These are phyloP conservation scores for Ornithorhynchus anatinus DNA, from an alignment of 2,113 vertebrate genomes.

Conservation along the genomic window DNA sequence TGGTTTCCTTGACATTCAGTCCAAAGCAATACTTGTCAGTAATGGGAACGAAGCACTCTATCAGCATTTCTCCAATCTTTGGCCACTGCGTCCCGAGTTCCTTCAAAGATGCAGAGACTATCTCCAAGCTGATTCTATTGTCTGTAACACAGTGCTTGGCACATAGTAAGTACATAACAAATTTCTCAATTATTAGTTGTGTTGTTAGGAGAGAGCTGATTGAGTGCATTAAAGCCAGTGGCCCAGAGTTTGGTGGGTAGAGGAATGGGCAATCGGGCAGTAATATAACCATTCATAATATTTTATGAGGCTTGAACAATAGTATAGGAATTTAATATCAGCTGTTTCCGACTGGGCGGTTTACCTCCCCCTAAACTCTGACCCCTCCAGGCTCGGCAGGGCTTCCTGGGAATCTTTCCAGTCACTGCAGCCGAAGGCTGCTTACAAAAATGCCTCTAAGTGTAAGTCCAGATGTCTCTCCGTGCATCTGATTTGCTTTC, in stretches of 20 bases:
- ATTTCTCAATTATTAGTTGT: not conserved
- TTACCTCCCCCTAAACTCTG: slow-evolving; percentile 7
- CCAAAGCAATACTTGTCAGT: slow-evolving; percentile 11
- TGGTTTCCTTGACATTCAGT: not conserved
- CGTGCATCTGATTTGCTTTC: not conserved
- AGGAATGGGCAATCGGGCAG: slow-evolving; percentile 2
- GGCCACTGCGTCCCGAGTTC: slow-evolving; percentile 16
- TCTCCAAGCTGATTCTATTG: too few relatives aligned
- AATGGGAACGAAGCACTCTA: too few relatives aligned
- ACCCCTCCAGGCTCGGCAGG: not conserved
- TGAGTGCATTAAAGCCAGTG: not conserved
- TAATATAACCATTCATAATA: not conserved
- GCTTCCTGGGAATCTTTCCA: not conserved
- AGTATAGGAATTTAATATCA: too few relatives aligned
- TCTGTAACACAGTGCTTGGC: too few relatives aligned
- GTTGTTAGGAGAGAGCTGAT: not conserved
- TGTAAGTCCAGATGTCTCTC: not conserved
- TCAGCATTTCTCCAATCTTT: slow-evolving; percentile 22
- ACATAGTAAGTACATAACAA: too few relatives aligned
- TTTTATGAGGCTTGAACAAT: too few relatives aligned
- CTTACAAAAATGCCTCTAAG: not conserved
- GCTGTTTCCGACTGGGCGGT: not conserved
- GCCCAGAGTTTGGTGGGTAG: not conserved
- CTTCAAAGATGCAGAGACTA: slow-evolving; percentile 14
- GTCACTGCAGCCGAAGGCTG: not conserved